Conservation (phyloP, 1,140 invertebrate species). For the Magallana angulata region DNA sequence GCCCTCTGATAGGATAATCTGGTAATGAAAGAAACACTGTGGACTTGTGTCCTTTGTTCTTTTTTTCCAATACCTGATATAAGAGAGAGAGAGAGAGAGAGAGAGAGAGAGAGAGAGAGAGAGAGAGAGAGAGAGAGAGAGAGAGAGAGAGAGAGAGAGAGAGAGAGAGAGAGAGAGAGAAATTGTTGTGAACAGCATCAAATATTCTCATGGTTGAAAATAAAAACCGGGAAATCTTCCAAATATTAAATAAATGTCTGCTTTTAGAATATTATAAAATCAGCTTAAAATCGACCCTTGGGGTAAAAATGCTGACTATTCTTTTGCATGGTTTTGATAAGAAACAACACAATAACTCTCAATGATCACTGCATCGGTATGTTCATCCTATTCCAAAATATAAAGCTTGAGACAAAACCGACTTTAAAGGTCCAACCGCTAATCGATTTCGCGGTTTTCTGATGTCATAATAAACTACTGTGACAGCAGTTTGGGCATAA, state of each 20-base stretch:
- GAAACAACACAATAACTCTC: no score
- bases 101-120: no score
- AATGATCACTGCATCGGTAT: background rate
- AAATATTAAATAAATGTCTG: no score
- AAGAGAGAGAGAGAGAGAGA: no score
- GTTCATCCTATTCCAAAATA: slow-evolving; percentile 17
- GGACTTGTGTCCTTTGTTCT: background rate
- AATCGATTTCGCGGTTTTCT: slow-evolving; percentile 24
- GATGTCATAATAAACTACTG: slow-evolving; percentile 12
- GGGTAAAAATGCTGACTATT: background rate
- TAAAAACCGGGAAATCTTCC: no score
- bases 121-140: no score
- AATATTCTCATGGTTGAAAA: no score
- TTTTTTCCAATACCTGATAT: no score
- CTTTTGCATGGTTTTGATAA: background rate
- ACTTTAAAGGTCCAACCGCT: slow-evolving; percentile 26
- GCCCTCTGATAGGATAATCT: background rate
- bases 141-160: no score
- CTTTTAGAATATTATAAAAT: no score
- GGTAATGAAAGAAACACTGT: background rate
- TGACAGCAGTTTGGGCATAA: background rate
- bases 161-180: no score
- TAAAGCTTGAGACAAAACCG: slow-evolving; percentile 6
- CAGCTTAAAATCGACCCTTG: background rate
- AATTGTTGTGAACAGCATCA: no score